Percentiles rank a stretch among this genome's conserved stretches.
Evolutionary conservation across 2,888 invertebrate species (phyloP).

Genomic region (Tiliacea aurago): DNA sequence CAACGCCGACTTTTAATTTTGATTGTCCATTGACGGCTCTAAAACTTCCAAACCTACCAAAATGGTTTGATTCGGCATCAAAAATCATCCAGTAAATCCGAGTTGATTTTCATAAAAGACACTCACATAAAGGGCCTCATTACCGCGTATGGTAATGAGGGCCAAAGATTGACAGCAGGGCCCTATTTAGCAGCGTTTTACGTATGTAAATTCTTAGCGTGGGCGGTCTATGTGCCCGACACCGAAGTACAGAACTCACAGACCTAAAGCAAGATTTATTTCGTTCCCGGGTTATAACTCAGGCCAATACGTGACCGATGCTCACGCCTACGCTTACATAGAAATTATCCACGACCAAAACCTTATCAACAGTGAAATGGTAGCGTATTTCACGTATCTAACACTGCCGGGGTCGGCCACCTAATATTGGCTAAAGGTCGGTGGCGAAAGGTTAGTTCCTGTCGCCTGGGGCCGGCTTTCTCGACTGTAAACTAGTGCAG

Average conservation of each 20-base stretch:
- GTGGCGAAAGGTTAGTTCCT: conserved; percentile 85
- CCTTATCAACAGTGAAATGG: conserved; percentile 83
- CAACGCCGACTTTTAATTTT: not conserved
- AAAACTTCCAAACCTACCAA: not conserved
- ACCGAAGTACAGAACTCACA: conserved; percentile 59
- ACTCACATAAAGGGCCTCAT: conserved; percentile 4
- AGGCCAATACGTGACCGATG: conserved; percentile 88
- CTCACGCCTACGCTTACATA: conserved; percentile 83
- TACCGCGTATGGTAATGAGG: conserved; percentile 23
- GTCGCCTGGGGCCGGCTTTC: conserved; percentile 84
- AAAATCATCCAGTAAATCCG: not conserved
- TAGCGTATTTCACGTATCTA: conserved; percentile 81
- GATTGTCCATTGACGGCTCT: not conserved
- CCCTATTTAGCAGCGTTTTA: conserved; percentile 60
- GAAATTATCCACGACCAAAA: conserved; percentile 76
- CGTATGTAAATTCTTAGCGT: conserved; percentile 72
- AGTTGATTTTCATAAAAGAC: conserved; percentile 11
- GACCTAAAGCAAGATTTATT: conserved; percentile 82
- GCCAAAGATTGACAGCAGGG: conserved; percentile 56
- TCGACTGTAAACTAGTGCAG: conserved; percentile 86
- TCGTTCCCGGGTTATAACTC: conserved; percentile 85
- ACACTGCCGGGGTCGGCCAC: conserved; percentile 80
- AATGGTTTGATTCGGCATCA: not conserved
- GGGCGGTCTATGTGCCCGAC: conserved; percentile 79
- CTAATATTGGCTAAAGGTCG: conserved; percentile 84